A percentile compares a stretch with the other conserved stretches of the same genome.
Conservation (phyloP, 2,888 invertebrate species). For the Eupsilia transversa region DNA sequence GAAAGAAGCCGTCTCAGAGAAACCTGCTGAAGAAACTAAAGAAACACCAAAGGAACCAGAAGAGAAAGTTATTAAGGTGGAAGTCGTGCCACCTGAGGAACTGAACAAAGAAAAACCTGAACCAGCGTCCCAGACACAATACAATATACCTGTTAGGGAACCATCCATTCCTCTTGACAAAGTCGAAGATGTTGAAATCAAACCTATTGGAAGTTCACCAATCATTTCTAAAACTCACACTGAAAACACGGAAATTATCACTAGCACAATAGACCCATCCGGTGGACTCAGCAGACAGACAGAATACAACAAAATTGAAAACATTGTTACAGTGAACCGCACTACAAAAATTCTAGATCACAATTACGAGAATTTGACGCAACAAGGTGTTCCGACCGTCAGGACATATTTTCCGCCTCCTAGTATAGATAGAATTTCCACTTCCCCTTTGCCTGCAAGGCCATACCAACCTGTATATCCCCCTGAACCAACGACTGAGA, state of each 20-base stretch:
- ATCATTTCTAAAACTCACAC: conserved; percentile 82
- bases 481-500: conserved; percentile 80
- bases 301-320: conserved; percentile 86
- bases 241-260: conserved; percentile 85
- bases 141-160: conserved; percentile 80
- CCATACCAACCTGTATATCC: conserved; percentile 82
- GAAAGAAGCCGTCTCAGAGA: conserved; percentile 50
- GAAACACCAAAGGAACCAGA: conserved; percentile 55
- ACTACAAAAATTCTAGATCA: conserved; percentile 86
- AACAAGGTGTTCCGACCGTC: conserved; percentile 81
- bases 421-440: conserved; percentile 78
- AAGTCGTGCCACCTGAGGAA: conserved; percentile 48
- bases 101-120: conserved; percentile 64
- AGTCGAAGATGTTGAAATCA: conserved; percentile 87
- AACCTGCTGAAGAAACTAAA: conserved; percentile 54
- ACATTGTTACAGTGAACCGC: conserved; percentile 86
- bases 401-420: conserved; percentile 85
- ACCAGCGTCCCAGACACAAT: conserved; percentile 65
- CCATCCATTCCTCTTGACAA: conserved; percentile 86
- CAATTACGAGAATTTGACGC: conserved; percentile 81
- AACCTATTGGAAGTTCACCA: conserved; percentile 84
- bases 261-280: conserved; percentile 76
- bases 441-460: conserved; percentile 79
- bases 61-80: conserved; percentile 56
- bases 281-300: conserved; percentile 83